Percentiles rank a stretch among this genome's conserved stretches.
Evolutionary conservation across 2,888 invertebrate genomes (phyloP).

Genomic region (Gymnoscelis rufifasciata): DNA sequence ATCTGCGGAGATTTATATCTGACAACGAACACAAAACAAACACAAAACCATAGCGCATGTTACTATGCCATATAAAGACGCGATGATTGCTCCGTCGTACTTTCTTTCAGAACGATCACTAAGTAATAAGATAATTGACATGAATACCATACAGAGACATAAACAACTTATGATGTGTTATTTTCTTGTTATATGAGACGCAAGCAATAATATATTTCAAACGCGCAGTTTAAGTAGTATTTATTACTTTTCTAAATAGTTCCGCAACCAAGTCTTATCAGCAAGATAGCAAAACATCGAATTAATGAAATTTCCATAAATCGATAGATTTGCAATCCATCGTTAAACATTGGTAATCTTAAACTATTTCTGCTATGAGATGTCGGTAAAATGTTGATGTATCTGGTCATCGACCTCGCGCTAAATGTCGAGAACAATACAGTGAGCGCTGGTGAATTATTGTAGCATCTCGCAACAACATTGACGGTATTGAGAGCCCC

Average conservation of each 20-base stretch:
- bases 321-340: slow-evolving; percentile 14
- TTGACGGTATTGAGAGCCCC: slow-evolving; percentile 31
- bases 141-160: too few species aligned
- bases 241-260: too few species aligned
- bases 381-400: slow-evolving; percentile 57
- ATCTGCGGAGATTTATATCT: slow-evolving; percentile 74
- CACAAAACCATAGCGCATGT: slow-evolving; percentile 20
- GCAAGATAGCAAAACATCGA: too few species aligned
- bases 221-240: too few species aligned
- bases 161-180: too few species aligned
- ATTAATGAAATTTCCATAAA: slow-evolving; percentile 11
- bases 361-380: slow-evolving; percentile 46
- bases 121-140: not conserved
- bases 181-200: too few species aligned
- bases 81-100: slow-evolving; percentile 4
- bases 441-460: slow-evolving; percentile 50
- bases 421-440: slow-evolving; percentile 72
- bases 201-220: too few species aligned
- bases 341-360: slow-evolving; percentile 14
- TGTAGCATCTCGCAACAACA: slow-evolving; percentile 30
- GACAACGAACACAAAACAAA: slow-evolving; percentile 49
- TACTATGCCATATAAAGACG: slow-evolving; percentile 11
- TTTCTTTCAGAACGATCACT: slow-evolving; percentile 1
- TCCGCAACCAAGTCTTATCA: too few species aligned
- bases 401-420: slow-evolving; percentile 60